Conservation (phyloP, 1,140 invertebrate genomes). For the Saxidomus purpurata region DNA sequence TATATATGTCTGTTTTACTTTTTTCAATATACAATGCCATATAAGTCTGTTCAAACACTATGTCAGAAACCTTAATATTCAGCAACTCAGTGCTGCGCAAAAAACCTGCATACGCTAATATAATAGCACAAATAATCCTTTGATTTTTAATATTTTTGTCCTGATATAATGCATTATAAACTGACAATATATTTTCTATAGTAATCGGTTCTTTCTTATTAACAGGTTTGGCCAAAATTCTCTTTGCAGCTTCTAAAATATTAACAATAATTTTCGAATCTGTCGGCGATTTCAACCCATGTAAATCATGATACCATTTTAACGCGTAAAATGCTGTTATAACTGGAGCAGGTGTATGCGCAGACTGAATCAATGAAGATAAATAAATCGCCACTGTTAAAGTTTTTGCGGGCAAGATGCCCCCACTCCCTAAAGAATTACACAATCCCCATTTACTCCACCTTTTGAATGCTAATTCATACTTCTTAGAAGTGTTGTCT, state of each 20-base stretch:
- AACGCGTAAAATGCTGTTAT: conserved; percentile 32
- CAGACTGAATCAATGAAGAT: conserved; percentile 38
- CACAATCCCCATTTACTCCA: conserved; percentile 4
- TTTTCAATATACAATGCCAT: conserved; percentile 15
- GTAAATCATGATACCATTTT: conserved; percentile 22
- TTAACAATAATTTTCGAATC: not conserved
- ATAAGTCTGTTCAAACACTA: not conserved
- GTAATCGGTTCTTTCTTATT: not conserved
- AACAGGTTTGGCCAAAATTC: conserved; percentile 7
- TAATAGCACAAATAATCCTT: not conserved
- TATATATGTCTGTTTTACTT: conserved; percentile 39
- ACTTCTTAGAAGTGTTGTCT: not conserved
- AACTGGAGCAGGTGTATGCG: not conserved
- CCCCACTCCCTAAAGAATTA: conserved; percentile 37
- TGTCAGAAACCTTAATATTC: not conserved
- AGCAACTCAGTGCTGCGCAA: not conserved
- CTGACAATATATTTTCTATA: not conserved
- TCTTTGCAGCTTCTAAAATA: conserved; percentile 36
- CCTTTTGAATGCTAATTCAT: not conserved
- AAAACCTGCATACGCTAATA: not conserved
- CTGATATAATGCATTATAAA: not conserved
- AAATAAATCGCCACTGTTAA: conserved; percentile 37
- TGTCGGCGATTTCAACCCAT: conserved; percentile 22
- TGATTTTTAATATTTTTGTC: conserved; percentile 17
- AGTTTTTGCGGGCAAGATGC: conserved; percentile 42